Evolutionary conservation across 2,113 vertebrate species (phyloP).

Genomic region (Leptosomus discolor): DNA sequence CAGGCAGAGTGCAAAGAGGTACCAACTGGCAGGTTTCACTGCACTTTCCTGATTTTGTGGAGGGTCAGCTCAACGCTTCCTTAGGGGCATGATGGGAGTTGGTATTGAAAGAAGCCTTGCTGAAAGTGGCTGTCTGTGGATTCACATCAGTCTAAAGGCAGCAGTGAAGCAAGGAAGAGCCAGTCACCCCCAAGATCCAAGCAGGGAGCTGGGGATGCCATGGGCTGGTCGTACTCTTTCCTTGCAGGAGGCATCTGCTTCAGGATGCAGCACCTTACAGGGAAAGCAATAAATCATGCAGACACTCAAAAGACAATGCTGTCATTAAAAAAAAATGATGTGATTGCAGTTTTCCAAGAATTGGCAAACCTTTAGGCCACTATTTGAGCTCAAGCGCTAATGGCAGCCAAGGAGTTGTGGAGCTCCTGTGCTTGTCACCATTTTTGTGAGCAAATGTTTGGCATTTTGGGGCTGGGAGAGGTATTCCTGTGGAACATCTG

Average conservation of each 20-base stretch:
- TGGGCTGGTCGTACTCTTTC: accelerated
- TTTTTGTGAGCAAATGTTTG: not conserved
- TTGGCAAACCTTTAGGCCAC: not conserved
- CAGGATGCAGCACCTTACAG: not conserved
- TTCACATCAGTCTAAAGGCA: not conserved
- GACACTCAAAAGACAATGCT: not conserved
- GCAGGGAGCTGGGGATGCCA: not conserved
- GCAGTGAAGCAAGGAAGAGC: not conserved
- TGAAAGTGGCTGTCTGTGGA: not conserved
- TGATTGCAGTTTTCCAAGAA: not conserved
- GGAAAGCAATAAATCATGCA: not conserved
- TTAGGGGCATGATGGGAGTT: not conserved
- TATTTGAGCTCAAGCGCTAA: not conserved
- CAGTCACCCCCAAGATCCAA: not conserved
- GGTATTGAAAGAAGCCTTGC: not conserved
- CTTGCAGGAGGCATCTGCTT: not conserved
- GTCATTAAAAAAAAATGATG: not conserved
- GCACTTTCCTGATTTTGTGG: not conserved
- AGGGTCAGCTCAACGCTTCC: not conserved
- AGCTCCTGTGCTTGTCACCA: not conserved
- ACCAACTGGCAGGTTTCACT: accelerated
- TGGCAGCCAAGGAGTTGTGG: not conserved
- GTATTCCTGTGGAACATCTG: not conserved
- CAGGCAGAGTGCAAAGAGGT: not conserved
- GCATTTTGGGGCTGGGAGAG: not conserved